These are phyloP conservation scores for Resseliella maxima DNA, from an alignment of 2,888 invertebrate genomes.

Conservation along the genomic window DNA sequence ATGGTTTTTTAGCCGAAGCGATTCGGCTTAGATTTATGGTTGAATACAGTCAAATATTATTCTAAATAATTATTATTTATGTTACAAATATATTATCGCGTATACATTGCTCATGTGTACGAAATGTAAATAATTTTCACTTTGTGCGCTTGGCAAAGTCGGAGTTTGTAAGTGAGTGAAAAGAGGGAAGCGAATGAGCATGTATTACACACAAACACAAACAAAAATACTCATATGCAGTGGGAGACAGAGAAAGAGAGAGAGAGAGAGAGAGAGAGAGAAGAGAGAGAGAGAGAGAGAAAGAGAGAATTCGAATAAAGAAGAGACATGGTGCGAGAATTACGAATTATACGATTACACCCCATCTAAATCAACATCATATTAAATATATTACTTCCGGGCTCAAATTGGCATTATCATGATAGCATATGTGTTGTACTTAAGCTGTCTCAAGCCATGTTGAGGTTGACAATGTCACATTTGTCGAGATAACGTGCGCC, in stretches of 20 bases:
- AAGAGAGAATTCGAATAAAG: neutral
- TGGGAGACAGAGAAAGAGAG: neutral
- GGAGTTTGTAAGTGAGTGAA: no score
- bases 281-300: neutral
- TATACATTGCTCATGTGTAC: neutral
- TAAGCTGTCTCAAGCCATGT: neutral
- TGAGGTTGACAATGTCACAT: neutral
- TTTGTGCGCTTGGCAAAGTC: neutral
- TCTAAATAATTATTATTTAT: slow-evolving; percentile 50
- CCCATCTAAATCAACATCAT: slow-evolving; percentile 49
- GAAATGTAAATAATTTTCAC: slow-evolving; percentile 32
- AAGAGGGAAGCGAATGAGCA: neutral
- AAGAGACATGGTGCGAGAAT: neutral
- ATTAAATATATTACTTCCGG: slow-evolving; percentile 51
- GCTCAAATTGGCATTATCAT: slow-evolving; percentile 39
- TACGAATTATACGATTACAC: slow-evolving; percentile 10
- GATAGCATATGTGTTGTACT: neutral
- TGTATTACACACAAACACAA: no score
- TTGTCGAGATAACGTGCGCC: neutral
- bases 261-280: neutral
- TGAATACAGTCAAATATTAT: slow-evolving; percentile 48
- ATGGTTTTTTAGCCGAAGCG: neutral
- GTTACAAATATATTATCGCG: neutral
- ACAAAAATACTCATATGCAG: no score
- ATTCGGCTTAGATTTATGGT: neutral